phyloP scores from a whole-genome alignment of 2,797 vertebrate species.

The Leucoraja ocellata region DNA sequence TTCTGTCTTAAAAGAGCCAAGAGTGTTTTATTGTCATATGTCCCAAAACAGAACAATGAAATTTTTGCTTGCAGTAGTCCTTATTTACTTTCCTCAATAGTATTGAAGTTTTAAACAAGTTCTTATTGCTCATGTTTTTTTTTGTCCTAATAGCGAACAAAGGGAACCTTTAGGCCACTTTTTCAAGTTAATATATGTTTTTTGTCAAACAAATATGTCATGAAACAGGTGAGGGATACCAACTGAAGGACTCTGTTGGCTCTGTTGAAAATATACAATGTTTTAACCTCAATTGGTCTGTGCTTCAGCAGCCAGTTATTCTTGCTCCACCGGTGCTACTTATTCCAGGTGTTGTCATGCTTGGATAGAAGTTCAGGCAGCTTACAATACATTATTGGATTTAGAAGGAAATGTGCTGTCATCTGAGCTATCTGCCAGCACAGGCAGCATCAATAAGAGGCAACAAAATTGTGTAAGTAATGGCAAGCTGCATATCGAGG shows the following conservation, averaged over 20 bases:
- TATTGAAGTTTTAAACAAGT: not conserved
- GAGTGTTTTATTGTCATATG: no score
- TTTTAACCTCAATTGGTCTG: not conserved
- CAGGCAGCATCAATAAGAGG: not conserved
- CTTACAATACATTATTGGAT: not conserved
- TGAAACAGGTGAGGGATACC: not conserved
- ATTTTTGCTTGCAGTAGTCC: no score
- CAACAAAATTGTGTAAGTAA: constrained; percentile 25
- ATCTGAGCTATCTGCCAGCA: not conserved
- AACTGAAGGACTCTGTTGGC: not conserved
- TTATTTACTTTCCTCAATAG: not conserved
- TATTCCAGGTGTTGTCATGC: constrained; percentile 4
- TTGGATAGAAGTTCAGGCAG: not conserved
- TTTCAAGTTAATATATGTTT: not conserved
- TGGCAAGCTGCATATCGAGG: not conserved
- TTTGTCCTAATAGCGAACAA: not conserved
- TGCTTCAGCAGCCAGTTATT: not conserved
- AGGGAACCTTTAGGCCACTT: not conserved
- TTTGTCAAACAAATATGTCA: not conserved
- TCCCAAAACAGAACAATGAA: no score
- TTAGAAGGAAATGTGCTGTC: constrained; percentile 30
- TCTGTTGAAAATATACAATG: not conserved
- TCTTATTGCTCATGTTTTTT: not conserved
- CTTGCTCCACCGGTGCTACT: not conserved
- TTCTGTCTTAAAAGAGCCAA: not conserved